These are phyloP conservation scores for Grammomys dolichurus DNA, from an alignment of 2,113 vertebrate species.

Conservation along the genomic window DNA sequence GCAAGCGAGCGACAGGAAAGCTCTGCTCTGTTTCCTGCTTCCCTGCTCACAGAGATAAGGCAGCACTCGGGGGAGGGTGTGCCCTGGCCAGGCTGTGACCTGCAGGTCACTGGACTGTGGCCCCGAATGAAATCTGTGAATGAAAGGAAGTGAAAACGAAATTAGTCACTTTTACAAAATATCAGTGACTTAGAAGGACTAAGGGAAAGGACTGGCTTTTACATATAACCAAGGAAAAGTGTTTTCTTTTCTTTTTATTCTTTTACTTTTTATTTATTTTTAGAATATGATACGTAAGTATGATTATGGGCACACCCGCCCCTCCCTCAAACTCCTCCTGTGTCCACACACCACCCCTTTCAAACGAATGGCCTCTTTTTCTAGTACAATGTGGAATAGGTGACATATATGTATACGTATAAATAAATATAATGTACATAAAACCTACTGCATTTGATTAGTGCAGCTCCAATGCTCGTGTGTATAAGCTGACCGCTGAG, in stretches of 20 bases:
- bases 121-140: constrained; percentile 76
- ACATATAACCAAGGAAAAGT: constrained; percentile 43
- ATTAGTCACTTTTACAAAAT: constrained; percentile 72
- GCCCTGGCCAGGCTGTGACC: constrained; percentile 74
- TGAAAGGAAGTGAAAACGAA: constrained; percentile 82
- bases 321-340: background rate
- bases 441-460: background rate
- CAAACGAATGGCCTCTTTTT: background rate
- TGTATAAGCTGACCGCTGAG: background rate
- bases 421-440: background rate
- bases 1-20: constrained; percentile 79
- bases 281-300: background rate
- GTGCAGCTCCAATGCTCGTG: too few species aligned
- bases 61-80: constrained; percentile 49
- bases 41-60: constrained; percentile 86
- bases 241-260: background rate
- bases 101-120: constrained; percentile 71
- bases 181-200: constrained; percentile 54
- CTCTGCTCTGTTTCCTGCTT: constrained; percentile 77
- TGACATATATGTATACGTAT: background rate
- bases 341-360: background rate
- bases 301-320: background rate
- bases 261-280: background rate
- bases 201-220: constrained; percentile 58
- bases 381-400: background rate